Conservation (phyloP, 2,113 vertebrate genomes). For the Echinops telfairi region DNA sequence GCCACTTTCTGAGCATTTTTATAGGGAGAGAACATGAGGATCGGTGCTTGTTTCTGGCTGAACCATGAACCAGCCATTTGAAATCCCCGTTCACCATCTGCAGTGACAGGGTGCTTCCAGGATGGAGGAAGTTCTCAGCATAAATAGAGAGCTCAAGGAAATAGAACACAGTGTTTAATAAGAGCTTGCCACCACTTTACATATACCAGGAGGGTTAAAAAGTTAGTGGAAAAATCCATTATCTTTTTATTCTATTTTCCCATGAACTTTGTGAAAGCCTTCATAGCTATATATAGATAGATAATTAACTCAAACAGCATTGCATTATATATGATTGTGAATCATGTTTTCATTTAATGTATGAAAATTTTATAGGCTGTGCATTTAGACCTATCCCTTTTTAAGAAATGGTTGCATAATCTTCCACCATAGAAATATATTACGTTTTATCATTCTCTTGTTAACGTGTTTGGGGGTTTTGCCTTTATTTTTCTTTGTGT, state of each 20-base stretch:
- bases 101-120: slow-evolving; percentile 30
- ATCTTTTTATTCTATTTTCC: too few relatives aligned
- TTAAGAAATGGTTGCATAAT: slow-evolving; percentile 30
- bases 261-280: too few relatives aligned
- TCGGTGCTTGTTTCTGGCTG: slow-evolving; percentile 2
- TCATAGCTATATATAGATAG: neutral
- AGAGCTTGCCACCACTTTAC: slow-evolving; percentile 59
- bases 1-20: neutral
- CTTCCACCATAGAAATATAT: neutral
- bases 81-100: slow-evolving; percentile 50
- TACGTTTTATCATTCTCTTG: neutral
- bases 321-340: slow-evolving; percentile 31
- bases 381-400: slow-evolving; percentile 51
- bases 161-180: slow-evolving; percentile 60
- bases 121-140: slow-evolving; percentile 48
- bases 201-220: neutral
- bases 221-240: too few relatives aligned
- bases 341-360: slow-evolving; percentile 44
- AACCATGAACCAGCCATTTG: neutral
- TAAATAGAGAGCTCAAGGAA: slow-evolving; percentile 23
- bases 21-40: neutral
- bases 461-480: slow-evolving; percentile 6
- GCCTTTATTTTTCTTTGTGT: neutral
- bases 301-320: slow-evolving; percentile 51
- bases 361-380: slow-evolving; percentile 43